Base-by-base conservation (phyloP, 1,140 invertebrate species). In the Ladona fulva region DNA sequence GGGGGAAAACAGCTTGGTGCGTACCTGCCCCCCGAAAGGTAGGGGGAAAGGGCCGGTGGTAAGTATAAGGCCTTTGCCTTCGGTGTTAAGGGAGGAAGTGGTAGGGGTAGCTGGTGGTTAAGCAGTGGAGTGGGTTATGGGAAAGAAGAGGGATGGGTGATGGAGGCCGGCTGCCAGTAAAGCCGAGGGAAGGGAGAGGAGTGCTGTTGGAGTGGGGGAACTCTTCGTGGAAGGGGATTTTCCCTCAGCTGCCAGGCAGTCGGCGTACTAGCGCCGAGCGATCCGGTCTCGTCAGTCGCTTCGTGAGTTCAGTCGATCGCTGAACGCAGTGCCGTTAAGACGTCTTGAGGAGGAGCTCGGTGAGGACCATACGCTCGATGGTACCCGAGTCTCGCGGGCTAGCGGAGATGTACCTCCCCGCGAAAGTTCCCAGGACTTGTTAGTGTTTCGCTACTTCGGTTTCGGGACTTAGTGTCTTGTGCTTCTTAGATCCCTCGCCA, bases 241-340 rank as follows among this genome's bases (percentile, higher is more conserved):
- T 66, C 52, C 52, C 52, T 66, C 52, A 66, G 52, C 52, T 66
- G 52, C 52, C 52, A 66, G 52, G 14, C 52, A 66, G 52, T 66
- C 52, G 52, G 52, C 52, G 52, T 16, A 22, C 52, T 6, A 66
- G n/a, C 52, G 14, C 52, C 52, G 52, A 66, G 52, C 52, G 16
- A 19, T 22, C n/a, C n/a, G n/a, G n/a, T n/a, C n/a, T n/a, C n/a
- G n/a, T n/a, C n/a, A n/a, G n/a, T 66, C n/a, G 52, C 52, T 22
- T 66, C 3, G 14, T 37, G n/a, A n/a, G n/a, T n/a, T n/a, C 29
- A 37, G 29, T 37, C 29, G 29, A 1, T 37, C 29, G 29, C 29
- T 5, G 29, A 37, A 37, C 29, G 29, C 29, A 37, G 29, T 37
- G 29, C 29, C 29, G 29, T 37, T 1, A 37, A 37, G 29, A 37